These are phyloP conservation scores for Peromyscus maniculatus DNA, from an alignment of 2,113 vertebrate species.

Conservation along the genomic window DNA sequence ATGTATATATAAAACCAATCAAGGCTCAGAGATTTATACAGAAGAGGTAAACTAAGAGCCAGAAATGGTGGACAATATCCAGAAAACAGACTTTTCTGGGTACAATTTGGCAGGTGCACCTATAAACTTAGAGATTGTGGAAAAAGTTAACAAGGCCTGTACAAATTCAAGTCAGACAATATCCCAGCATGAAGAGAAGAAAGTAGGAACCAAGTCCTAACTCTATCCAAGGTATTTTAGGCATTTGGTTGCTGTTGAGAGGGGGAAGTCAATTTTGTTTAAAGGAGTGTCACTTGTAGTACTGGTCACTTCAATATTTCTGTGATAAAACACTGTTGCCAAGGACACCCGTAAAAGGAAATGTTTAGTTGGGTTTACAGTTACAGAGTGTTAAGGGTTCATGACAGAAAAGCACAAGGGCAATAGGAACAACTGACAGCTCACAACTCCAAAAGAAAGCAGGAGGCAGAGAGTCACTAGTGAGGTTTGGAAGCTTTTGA, in stretches of 20 bases:
- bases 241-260: not conserved
- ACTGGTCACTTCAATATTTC: not conserved
- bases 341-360: not conserved
- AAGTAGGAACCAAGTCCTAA: not conserved
- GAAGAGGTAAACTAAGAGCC: not conserved
- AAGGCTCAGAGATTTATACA: accelerated
- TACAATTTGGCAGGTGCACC: not conserved
- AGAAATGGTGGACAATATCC: not conserved
- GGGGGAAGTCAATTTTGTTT: not conserved
- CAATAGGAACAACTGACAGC: not conserved
- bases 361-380: not conserved
- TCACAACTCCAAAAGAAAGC: not conserved
- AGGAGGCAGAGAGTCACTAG: not conserved
- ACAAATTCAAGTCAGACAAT: not conserved
- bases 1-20: not conserved
- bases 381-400: not conserved
- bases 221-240: not conserved
- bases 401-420: not conserved
- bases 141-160: not conserved
- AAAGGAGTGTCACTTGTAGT: not conserved
- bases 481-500: not conserved
- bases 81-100: not conserved
- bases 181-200: not conserved
- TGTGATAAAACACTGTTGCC: not conserved
- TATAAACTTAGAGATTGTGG: not conserved